Base-by-base conservation (phyloP, 1,140 invertebrate genomes). In the Antheraea pernyi region DNA sequence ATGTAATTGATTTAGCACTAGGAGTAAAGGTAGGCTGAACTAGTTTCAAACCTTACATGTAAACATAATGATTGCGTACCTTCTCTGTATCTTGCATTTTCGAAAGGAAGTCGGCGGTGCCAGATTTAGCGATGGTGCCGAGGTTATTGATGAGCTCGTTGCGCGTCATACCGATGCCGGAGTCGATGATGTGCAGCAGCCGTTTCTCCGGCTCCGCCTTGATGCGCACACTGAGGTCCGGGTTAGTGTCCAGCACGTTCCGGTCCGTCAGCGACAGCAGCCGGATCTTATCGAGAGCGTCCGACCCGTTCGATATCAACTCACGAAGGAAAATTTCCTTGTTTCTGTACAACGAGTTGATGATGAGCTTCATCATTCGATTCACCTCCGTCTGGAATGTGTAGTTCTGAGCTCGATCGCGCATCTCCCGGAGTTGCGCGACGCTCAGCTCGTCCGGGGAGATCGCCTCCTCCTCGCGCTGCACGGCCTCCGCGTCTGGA, bases 351-450 rank as follows among this genome's bases (percentile, higher is more conserved):
- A 99, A 93, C 0, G 98, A 99, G 93, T 99, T 99, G 83, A 99
- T 99, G 86, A 99, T 99, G 19, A 99, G 94, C 93, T 99, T 99
- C 99, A 99, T 99, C 98, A 99, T 99, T 39, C 99, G 96, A 93
- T 99, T 99, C 10, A 99, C 98, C 93, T 99, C 98, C 0, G 98
- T 98, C 91, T 99, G 98, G 94, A 99, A 99, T 22, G 95, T 95
- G 89, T 97, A 98, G 89, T 98, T 99, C 83, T 99, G 97, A 0
- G 98, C 95, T 86, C 97, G 97, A 19, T 98, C 98, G 62, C 97
- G 93, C 9, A 99, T 85, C 93, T 99, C 97, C 78, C 98, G 98
- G 79, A 99, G 94, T 92, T 99, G 98, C 42, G 98, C 97, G 0
- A 98, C 97, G 93, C 97, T 99, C 66, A 99, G 92, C 5, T 97